Conservation (phyloP, 1,140 invertebrate species). For the Drosophila kepulauana region DNA sequence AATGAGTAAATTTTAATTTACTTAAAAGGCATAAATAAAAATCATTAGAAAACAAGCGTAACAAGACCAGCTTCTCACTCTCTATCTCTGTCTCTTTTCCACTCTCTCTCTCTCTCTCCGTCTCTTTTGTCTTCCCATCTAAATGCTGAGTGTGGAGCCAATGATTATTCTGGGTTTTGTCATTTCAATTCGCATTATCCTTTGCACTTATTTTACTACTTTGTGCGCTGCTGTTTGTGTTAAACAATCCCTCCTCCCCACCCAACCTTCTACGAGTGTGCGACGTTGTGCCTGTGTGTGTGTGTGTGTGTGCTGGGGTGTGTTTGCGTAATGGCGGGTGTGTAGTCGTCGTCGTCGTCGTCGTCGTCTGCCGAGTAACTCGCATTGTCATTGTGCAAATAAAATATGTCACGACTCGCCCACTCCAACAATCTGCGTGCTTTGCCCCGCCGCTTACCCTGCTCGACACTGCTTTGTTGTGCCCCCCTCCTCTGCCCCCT, state of each 20-base stretch:
- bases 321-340: slow-evolving; percentile 76
- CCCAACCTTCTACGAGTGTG: background rate
- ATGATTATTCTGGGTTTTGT: slow-evolving; percentile 84
- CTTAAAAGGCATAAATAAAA: slow-evolving; percentile 78
- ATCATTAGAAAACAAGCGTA: slow-evolving; percentile 27
- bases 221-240: slow-evolving; percentile 62
- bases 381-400: slow-evolving; percentile 84
- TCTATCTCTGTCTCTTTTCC: background rate
- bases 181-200: slow-evolving; percentile 84
- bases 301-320: slow-evolving; percentile 50
- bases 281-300: slow-evolving; percentile 34
- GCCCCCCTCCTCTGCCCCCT: no score
- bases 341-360: slow-evolving; percentile 35
- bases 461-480: slow-evolving; percentile 10
- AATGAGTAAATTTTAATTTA: slow-evolving; percentile 82
- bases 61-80: background rate
- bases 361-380: slow-evolving; percentile 65
- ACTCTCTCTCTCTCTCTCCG: background rate
- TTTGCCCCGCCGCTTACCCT: slow-evolving; percentile 24
- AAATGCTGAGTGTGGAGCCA: slow-evolving; percentile 66
- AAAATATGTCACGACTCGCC: slow-evolving; percentile 84
- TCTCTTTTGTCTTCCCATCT: background rate
- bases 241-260: slow-evolving; percentile 25
- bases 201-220: slow-evolving; percentile 83
- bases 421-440: slow-evolving; percentile 50